These are phyloP conservation scores for Sebastes variabilis DNA, from an alignment of 2,797 vertebrate species.

Conservation along the genomic window DNA sequence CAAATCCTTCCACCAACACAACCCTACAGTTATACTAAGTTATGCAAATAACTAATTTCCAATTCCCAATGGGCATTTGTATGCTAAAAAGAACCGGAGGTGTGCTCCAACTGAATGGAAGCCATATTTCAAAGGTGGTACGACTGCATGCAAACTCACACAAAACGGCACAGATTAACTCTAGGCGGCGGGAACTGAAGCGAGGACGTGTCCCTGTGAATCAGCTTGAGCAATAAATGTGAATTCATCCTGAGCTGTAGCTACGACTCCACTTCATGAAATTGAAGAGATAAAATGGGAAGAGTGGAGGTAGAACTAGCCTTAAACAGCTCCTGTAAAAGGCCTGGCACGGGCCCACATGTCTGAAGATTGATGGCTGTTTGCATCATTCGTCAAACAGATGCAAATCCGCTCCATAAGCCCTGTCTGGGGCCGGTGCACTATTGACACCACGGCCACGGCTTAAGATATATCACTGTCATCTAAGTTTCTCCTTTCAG, in stretches of 20 bases:
- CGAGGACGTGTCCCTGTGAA: background rate
- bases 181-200: background rate
- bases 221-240: background rate
- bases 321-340: background rate
- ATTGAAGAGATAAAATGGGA: background rate
- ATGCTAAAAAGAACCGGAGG: background rate
- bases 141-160: background rate
- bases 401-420: slow-evolving; percentile 5
- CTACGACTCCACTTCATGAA: background rate
- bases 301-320: background rate
- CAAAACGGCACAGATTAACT: background rate
- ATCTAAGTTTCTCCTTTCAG: slow-evolving; percentile 15
- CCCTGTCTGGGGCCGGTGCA: background rate
- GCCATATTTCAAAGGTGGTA: slow-evolving; percentile 4
- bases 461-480: slow-evolving; percentile 14
- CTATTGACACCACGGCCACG: background rate
- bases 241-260: background rate
- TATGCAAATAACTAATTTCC: slow-evolving; percentile 10
- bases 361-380: background rate
- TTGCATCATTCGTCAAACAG: slow-evolving; percentile 12
- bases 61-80: background rate
- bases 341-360: background rate
- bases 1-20: background rate
- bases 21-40: background rate
- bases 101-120: slow-evolving; percentile 7